Base-by-base conservation (phyloP, 2,113 vertebrate species). In the Acanthochromis polyacanthus region DNA sequence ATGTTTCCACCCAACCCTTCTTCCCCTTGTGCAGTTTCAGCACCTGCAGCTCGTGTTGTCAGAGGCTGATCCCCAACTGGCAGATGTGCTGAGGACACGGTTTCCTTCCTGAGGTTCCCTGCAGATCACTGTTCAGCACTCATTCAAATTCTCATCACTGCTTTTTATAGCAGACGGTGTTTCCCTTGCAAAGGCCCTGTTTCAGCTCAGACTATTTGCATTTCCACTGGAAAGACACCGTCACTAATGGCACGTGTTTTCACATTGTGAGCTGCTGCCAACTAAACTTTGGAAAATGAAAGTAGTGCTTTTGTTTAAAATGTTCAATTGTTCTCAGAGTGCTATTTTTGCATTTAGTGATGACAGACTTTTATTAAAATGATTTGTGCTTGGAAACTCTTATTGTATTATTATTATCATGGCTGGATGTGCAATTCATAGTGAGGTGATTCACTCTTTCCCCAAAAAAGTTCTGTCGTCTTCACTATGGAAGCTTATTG, bases 41-140 rank as follows among this genome's bases (percentile, higher is more conserved):
- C 95, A 93, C 86, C 95, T 99, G 69, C 87, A 96, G 43, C 86
- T 87, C 79, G 82, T 95, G 23, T 85, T 99, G 72, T 93, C 85
- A 48, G 95, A 97, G 78, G 91, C 94, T 81, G 95, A 98, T 88
- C 94, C 95, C 59, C 81, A 89, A 3, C 87, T 97, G 86, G 96
- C 96, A 86, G 94, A 93, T 50, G 78, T 87, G 60, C 84, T 99
- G 78, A 93, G 93, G 66, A 94, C 94, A 81, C 83, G 84, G 75
- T 95, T 96, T 91, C 95, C 95, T 64, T 92, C 85, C 80, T 93
- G 85, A 92, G 75, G 50, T 17, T 16, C 4, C 40, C 59, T 46
- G 30, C 61, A 64, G 82, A 78, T 71, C 81, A 55, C 20, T 66
- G 61, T 70, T 75, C 62, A 62, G 71, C 68, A 40, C 58, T 75